Evolutionary conservation across 2,888 invertebrate genomes (phyloP).

Genomic region (Seladonia tumulorum): DNA sequence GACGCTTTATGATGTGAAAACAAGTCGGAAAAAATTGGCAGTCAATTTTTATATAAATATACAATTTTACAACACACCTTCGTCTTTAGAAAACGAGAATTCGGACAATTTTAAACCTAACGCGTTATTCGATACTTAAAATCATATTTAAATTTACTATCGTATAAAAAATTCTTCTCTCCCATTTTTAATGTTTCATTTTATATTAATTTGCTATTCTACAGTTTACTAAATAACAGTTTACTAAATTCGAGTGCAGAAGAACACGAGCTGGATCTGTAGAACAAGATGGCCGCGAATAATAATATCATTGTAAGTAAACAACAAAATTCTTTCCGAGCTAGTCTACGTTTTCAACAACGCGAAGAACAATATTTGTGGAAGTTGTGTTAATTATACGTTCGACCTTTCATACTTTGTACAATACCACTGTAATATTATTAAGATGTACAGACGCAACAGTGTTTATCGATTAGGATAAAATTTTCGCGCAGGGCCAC

Average conservation of each 20-base stretch:
- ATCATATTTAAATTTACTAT: no score
- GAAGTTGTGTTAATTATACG: neutral
- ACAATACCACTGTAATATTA: neutral
- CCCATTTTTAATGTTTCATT: no score
- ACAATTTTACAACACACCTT: no score
- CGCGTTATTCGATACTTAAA: no score
- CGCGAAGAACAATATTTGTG: neutral
- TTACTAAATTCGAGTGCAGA: neutral
- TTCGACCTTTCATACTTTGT: neutral
- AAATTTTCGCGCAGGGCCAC: neutral
- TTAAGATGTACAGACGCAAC: neutral
- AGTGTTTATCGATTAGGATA: neutral
- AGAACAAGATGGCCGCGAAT: neutral
- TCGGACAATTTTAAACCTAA: no score
- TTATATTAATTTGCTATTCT: neutral
- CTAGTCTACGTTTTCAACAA: neutral
- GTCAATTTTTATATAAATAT: neutral
- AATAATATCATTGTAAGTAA: neutral
- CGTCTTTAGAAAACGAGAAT: neutral
- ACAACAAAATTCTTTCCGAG: neutral
- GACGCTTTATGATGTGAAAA: neutral
- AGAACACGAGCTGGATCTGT: neutral
- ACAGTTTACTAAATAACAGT: neutral
- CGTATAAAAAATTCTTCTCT: no score
- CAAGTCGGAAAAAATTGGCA: neutral